These are phyloP conservation scores for Tenrec ecaudatus DNA, from an alignment of 2,113 vertebrate genomes.

Conservation along the genomic window DNA sequence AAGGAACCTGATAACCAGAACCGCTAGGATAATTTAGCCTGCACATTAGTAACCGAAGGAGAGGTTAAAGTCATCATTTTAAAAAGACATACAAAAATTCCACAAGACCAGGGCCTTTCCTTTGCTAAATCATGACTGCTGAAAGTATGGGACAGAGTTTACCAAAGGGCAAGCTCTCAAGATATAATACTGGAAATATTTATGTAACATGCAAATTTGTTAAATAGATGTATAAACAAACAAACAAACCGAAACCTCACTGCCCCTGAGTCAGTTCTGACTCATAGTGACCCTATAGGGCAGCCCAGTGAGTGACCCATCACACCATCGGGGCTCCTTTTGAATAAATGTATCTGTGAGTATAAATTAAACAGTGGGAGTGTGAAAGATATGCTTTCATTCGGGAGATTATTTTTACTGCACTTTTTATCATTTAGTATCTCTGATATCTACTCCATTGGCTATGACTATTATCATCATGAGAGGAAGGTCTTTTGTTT, in stretches of 20 bases:
- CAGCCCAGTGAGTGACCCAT: no score
- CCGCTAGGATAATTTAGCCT: neutral
- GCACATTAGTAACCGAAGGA: neutral
- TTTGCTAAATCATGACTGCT: neutral
- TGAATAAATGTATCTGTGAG: no score
- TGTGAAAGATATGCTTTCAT: neutral
- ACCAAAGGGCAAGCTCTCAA: neutral
- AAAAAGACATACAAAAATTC: neutral
- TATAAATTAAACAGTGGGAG: neutral
- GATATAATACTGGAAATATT: neutral
- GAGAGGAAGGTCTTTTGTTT: conserved; percentile 1
- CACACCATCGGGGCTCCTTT: no score
- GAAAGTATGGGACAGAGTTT: neutral
- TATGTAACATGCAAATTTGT: neutral
- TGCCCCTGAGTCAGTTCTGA: no score
- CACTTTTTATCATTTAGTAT: neutral
- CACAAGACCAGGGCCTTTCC: neutral
- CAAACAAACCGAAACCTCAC: no score
- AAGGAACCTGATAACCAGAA: neutral
- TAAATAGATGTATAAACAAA: neutral
- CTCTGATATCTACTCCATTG: neutral
- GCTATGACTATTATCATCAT: neutral
- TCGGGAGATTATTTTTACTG: neutral
- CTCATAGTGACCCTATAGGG: no score
- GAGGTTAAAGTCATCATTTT: neutral